Base-by-base conservation (phyloP, 2,888 invertebrate genomes). In the Hirtodrosophila trivittata region DNA sequence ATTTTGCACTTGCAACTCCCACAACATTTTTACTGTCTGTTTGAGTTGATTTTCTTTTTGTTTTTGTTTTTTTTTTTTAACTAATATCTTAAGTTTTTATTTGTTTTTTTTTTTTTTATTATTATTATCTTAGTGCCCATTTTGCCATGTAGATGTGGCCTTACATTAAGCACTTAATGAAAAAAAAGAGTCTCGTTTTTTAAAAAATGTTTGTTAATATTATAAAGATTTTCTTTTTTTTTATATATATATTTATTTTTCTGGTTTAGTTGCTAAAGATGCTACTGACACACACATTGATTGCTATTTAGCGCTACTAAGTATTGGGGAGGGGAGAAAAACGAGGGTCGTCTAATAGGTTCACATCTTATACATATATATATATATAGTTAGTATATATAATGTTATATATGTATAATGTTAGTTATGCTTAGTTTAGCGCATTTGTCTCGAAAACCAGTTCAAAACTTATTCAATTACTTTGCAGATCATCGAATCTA, bases 131-230 rank as follows among this genome's bases (percentile, higher is more conserved):
- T 52, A 51, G 60, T 68, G 75, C 57, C 47, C 32, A 26, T 35
- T 47, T 65, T n/a, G 78, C 78, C 78, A 80, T 80, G 78, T 80
- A 80, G 78, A 80, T 78, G 78, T 80, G 84, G 78, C 77, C 49
- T 16, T 60, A 56, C 59, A 43, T 38, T 52, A 63, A 58, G 67
- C 74, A 68, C 65, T 42, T 52, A 58, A 7, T 6, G 33, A 69
- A 55, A 70, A 65, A 70, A 69, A 66, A 47, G 46, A 69, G 60
- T 69, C 66, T 71, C 47, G 38, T 49, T 59, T 57, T n/a, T n/a
- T n/a, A 56, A 54, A 51, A 63, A 72, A 72, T 30, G 43, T 46
- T 42, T 42, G 25, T 41, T 25, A 9, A 12, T 25, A 21, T n/a
- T 41, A 41, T 13, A 21, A n/a, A 18, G 9, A 16, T 38, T 45